Percentiles rank a stretch among this genome's conserved stretches.
phyloP scores from a whole-genome alignment of 2,888 invertebrate species.

The Bombylius discolor region DNA sequence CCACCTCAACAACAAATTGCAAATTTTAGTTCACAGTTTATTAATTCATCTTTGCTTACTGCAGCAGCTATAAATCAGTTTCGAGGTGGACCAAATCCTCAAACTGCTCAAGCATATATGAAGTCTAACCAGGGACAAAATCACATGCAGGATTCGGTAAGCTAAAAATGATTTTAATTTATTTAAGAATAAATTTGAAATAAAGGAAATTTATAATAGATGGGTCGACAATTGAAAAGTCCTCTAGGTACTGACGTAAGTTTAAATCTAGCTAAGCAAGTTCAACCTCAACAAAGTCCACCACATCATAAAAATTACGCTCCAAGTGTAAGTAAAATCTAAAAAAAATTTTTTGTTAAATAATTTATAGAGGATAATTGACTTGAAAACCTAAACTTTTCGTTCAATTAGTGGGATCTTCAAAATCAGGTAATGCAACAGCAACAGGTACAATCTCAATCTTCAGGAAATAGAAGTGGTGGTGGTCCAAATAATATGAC shows the following conservation, averaged over 20 bases:
- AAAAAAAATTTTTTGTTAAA: not conserved
- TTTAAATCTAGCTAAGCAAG: constrained; percentile 34
- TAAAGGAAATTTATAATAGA: constrained; percentile 18
- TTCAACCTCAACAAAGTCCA: constrained; percentile 36
- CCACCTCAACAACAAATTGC: constrained; percentile 35
- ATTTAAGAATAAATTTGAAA: not conserved
- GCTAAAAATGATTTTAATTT: constrained; percentile 9
- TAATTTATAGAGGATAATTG: not conserved
- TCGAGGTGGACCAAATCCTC: constrained; percentile 32
- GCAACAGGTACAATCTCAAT: constrained; percentile 23
- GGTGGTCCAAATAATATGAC: constrained; percentile 17
- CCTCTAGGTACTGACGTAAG: constrained; percentile 34
- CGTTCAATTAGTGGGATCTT: constrained; percentile 29
- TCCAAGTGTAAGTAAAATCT: constrained; percentile 26
- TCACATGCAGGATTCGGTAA: constrained; percentile 37
- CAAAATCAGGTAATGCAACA: constrained; percentile 27
- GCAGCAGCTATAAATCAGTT: constrained; percentile 40
- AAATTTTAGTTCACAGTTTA: constrained; percentile 42
- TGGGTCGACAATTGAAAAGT: constrained; percentile 36
- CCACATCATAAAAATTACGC: constrained; percentile 37
- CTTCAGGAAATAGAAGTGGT: constrained; percentile 19
- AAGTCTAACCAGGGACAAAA: constrained; percentile 34
- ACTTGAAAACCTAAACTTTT: not conserved
- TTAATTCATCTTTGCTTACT: constrained; percentile 50
- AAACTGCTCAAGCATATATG: constrained; percentile 26